These are phyloP conservation scores for Naso thynnoides DNA, from an alignment of 2,797 vertebrate species.

Conservation along the genomic window DNA sequence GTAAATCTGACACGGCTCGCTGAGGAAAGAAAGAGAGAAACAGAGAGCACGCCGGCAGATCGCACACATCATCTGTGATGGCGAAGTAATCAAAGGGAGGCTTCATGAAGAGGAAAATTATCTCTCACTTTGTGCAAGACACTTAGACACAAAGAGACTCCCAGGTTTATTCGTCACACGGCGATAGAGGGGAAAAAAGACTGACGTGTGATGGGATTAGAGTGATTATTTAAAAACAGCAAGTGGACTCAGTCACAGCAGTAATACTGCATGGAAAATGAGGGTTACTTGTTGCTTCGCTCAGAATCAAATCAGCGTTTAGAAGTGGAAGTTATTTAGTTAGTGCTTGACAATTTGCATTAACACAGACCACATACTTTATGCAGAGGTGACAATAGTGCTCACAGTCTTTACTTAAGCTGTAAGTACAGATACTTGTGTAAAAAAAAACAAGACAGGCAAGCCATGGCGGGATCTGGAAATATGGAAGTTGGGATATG, in stretches of 20 bases:
- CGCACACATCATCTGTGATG: slow-evolving; percentile 42
- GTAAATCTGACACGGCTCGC: slow-evolving; percentile 41
- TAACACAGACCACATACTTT: no score
- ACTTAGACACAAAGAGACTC: slow-evolving; percentile 31
- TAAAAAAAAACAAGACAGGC: no score
- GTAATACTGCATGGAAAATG: background rate
- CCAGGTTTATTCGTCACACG: slow-evolving; percentile 17
- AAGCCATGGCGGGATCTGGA: no score
- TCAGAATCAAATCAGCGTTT: slow-evolving; percentile 3
- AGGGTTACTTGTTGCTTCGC: slow-evolving; percentile 4
- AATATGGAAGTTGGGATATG: no score
- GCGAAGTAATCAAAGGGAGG: slow-evolving; percentile 47
- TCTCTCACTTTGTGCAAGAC: slow-evolving; percentile 44
- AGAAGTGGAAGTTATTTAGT: no score
- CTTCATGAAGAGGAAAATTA: slow-evolving; percentile 36
- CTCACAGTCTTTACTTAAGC: no score
- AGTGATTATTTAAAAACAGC: background rate
- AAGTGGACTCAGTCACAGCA: slow-evolving; percentile 29
- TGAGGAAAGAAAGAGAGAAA: background rate
- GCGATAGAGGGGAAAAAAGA: slow-evolving; percentile 25
- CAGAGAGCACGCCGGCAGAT: slow-evolving; percentile 34
- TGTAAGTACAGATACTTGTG: no score
- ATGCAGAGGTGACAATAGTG: no score
- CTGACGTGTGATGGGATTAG: slow-evolving; percentile 9
- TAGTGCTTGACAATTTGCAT: no score